phyloP scores from a whole-genome alignment of 2,797 vertebrate genomes.

The Poecilia gillii region DNA sequence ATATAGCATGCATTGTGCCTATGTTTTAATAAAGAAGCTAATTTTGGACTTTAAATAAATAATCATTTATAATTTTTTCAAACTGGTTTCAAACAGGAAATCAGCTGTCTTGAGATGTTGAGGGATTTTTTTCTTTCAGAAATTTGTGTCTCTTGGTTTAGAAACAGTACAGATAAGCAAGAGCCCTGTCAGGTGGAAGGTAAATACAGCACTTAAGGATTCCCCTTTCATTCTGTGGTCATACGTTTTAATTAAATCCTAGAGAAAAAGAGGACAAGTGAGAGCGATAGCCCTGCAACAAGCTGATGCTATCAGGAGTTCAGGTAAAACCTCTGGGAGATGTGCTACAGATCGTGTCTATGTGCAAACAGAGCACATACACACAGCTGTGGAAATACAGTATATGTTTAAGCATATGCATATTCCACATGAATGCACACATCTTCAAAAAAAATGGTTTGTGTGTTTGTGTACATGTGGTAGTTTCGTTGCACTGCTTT shows the following conservation, averaged over 20 bases:
- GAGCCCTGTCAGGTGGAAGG: conserved; percentile 71
- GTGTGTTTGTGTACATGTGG: conserved; percentile 19
- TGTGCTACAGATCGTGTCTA: conserved; percentile 48
- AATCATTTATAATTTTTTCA: conserved; percentile 42
- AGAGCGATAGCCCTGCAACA: conserved; percentile 74
- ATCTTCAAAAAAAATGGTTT: conserved; percentile 21
- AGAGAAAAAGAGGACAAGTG: conserved; percentile 51
- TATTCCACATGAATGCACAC: conserved; percentile 32
- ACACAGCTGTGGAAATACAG: conserved; percentile 19
- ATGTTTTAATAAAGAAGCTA: background rate
- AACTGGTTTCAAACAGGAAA: conserved; percentile 21
- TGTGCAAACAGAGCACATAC: conserved; percentile 28
- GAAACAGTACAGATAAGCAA: conserved; percentile 72
- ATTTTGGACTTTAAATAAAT: background rate
- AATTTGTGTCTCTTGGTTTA: conserved; percentile 59
- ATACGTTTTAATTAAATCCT: conserved; percentile 82
- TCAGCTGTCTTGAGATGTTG: conserved; percentile 8
- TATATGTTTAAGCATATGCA: conserved; percentile 34
- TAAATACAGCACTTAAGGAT: conserved; percentile 83
- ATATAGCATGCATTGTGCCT: background rate
- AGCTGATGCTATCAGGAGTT: conserved; percentile 78
- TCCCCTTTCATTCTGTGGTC: conserved; percentile 82
- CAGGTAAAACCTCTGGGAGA: conserved; percentile 63
- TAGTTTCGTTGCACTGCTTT: conserved; percentile 66
- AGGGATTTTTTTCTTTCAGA: conserved; percentile 60